phyloP scores from a whole-genome alignment of 2,113 vertebrate genomes.

The Trematomus loennbergii region DNA sequence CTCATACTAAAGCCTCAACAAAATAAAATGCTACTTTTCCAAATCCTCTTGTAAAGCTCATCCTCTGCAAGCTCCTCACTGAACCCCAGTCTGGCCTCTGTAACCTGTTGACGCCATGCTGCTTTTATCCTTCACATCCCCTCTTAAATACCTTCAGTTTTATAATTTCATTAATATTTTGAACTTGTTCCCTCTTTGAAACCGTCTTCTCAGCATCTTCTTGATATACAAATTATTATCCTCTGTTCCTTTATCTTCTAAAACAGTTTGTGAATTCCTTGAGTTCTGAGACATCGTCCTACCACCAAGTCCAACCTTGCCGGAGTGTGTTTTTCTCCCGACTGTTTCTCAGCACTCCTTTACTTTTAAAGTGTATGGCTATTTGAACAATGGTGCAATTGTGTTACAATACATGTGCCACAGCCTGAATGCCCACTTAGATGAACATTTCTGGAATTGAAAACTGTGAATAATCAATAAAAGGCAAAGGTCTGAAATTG shows the following conservation, averaged over 20 bases:
- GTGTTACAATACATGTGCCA: not conserved
- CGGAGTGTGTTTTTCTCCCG: not conserved
- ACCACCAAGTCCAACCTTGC: not conserved
- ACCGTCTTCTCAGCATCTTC: constrained; percentile 30
- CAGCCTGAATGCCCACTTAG: not conserved
- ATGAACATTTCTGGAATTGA: not conserved
- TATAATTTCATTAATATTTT: constrained; percentile 29
- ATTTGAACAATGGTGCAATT: not conserved
- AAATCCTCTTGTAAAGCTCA: constrained; percentile 31
- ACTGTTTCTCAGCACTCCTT: not conserved
- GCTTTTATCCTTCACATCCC: constrained; percentile 40
- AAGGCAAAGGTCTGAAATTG: not conserved
- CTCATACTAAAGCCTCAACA: constrained; percentile 32
- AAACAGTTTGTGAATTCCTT: constrained; percentile 13
- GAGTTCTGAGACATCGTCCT: constrained; percentile 12
- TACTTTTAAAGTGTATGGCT: not conserved
- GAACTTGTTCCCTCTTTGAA: constrained; percentile 48
- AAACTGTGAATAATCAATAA: not conserved
- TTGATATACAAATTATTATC: constrained; percentile 22
- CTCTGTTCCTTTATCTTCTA: not conserved
- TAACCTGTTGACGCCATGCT: constrained; percentile 35
- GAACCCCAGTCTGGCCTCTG: constrained; percentile 28
- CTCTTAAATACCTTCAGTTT: constrained; percentile 28
- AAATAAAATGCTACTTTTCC: constrained; percentile 27
- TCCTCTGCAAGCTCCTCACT: constrained; percentile 38